Evolutionary conservation across 1,140 invertebrate genomes (phyloP), one percentile per base, ranked within the genome.

Genomic region (Drosophila bocqueti): DNA sequence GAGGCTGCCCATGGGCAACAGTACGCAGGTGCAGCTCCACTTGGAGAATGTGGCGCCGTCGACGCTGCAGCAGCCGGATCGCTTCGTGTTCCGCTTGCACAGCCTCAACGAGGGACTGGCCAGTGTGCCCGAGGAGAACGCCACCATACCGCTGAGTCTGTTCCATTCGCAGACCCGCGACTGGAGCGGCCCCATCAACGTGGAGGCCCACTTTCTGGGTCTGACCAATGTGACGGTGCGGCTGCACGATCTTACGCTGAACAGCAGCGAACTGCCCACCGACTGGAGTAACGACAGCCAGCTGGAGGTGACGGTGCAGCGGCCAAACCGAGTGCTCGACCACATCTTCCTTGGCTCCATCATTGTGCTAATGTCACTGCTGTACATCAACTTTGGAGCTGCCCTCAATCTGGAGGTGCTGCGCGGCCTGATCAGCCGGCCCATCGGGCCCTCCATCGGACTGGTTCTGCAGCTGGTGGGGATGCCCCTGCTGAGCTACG

Each of bases 311-410:
- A 94, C 93, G 13, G 95, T 97, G 1, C 93, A 95, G 60, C 93
- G 97, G 34, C 93, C 95, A 63, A 86, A 95, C 46, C 92, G 95
- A 47, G 66, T 95, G 24, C 94, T 98, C 21, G 97, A 98, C 91
- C 94, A 93, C 8, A 93, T 97, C 18, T 99, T 98, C 81, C 96
- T 96, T 0, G 94, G 93, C 43, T 97, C 96, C 63, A 95, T 98
- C 6, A 96, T 96, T 10, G 92, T 95, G 52, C 94, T 99, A 49
- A 97, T 98, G 57, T 96, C 96, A 1, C 93, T 98, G 50, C 95
- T 98, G 71, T 99, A 98, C 91, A 96, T 99, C 49, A 98, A 99
- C 93, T 98, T 99, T 94, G 98, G 98, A 1, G 98, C 97, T 93
- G 97, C 98, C 1, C 94, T 99, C 86, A 96, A 98, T 91, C 95